Evolutionary conservation across 2,797 vertebrate species (phyloP).

Genomic region (Brotula barbata): DNA sequence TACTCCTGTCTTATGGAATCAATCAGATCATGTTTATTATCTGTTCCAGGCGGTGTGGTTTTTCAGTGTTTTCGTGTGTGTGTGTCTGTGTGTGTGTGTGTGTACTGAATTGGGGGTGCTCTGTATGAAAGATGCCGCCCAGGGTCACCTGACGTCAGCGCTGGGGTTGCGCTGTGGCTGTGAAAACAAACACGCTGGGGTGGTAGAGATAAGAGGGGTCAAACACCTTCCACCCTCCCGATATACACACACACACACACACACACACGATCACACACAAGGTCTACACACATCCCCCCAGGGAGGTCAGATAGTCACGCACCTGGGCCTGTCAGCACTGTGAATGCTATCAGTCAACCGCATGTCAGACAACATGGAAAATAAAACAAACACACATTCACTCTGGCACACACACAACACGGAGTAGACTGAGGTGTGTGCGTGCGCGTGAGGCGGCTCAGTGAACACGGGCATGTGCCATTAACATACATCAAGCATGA

Average conservation of each 20-base stretch:
- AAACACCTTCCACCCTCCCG: slow-evolving; percentile 43
- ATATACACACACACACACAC: slow-evolving; percentile 17
- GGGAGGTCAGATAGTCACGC: slow-evolving; percentile 65
- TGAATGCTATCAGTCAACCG: slow-evolving; percentile 69
- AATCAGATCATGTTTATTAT: slow-evolving; percentile 56
- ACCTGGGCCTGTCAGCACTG: slow-evolving; percentile 65
- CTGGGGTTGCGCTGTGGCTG: slow-evolving; percentile 44
- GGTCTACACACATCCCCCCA: slow-evolving; percentile 30
- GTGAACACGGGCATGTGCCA: slow-evolving; percentile 44
- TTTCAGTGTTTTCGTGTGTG: slow-evolving; percentile 15
- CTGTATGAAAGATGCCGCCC: slow-evolving; percentile 51
- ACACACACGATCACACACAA: slow-evolving; percentile 7
- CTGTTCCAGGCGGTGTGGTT: slow-evolving; percentile 43
- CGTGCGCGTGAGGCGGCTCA: slow-evolving; percentile 20
- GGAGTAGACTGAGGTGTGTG: too few species aligned
- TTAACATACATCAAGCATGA: slow-evolving; percentile 48
- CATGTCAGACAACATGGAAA: slow-evolving; percentile 66
- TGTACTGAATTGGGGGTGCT: slow-evolving; percentile 7
- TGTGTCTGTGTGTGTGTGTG: slow-evolving; percentile 18
- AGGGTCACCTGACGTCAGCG: slow-evolving; percentile 62
- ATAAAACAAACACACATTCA: slow-evolving; percentile 60
- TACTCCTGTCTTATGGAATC: slow-evolving; percentile 37
- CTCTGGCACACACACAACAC: slow-evolving; percentile 22
- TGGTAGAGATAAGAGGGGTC: slow-evolving; percentile 71
- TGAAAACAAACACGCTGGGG: slow-evolving; percentile 73